Base-by-base conservation (phyloP, 2,888 invertebrate genomes). In the Pyrgus malvae region DNA sequence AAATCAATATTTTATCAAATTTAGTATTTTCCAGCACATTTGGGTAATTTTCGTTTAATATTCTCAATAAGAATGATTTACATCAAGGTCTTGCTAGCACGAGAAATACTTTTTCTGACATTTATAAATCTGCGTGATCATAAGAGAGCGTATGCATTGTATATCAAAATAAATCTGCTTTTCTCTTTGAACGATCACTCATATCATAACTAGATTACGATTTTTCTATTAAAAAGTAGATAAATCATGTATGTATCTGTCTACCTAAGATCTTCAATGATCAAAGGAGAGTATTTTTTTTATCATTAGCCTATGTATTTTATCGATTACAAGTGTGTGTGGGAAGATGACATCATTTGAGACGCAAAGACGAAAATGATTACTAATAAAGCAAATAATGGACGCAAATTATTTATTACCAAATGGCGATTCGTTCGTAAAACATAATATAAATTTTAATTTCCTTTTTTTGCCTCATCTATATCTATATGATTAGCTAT, bases 321-420 rank as follows among this genome's bases (percentile, higher is more conserved):
- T 11, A 16, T 54, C 37, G 29, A 35, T 45, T 40, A 54, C 16
- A 45, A 38, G 53, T 31, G 40, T 45, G 29, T 40, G 46, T 54
- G 38, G 33, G 51, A 21, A 25, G 46, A 62, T 65, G 65, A 64
- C 60, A 60, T 62, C 65, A 62, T 55, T 49, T 50, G 9, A 50
- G 49, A 54, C 14, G 45, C 23, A 37, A 60, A 56, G 49, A 41
- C 55, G 51, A 41, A 80, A 76, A 78, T 78, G 77, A 84, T 86
- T 85, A 83, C 74, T 82, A 83, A 81, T 82, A 74, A 75, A 72
- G 80, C 81, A 87, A 87, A 86, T 80, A 86, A 72, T 75, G 66
- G 58, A 60, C 40, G 59, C 55, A 57, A 60, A 67, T 45, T 38
- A 53, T 38, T 29, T 45, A 45, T 44, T 53, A 21, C 21, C 16